phyloP scores from a whole-genome alignment of 1,140 invertebrate species.

The Drosophila dunni region DNA sequence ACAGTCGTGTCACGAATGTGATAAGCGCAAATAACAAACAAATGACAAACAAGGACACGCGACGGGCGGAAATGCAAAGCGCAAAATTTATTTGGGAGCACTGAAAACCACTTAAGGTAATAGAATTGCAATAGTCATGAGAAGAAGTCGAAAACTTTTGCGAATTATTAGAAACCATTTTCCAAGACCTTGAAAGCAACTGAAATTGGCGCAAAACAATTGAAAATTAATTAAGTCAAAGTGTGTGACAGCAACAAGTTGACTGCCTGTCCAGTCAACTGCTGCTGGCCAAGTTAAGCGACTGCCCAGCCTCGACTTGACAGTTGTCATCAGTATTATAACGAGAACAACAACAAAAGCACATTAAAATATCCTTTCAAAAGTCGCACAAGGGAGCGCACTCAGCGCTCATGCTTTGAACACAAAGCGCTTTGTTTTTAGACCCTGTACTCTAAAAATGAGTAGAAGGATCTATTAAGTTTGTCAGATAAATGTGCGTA shows the following conservation, averaged over 20 bases:
- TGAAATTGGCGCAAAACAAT: constrained; percentile 50
- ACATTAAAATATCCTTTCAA: constrained; percentile 47
- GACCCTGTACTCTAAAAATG: too few relatives aligned
- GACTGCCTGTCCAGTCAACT: background rate
- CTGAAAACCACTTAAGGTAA: constrained; percentile 62
- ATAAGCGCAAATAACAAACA: constrained; percentile 17
- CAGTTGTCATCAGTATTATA: constrained; percentile 30
- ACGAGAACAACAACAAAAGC: constrained; percentile 27
- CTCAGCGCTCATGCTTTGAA: constrained; percentile 4
- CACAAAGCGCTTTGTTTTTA: constrained; percentile 58
- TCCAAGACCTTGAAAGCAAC: constrained; percentile 5
- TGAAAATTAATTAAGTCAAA: constrained; percentile 73
- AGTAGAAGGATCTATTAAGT: too few relatives aligned
- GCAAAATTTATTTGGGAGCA: constrained; percentile 37
- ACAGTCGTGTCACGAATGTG: constrained; percentile 6
- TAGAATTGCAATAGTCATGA: constrained; percentile 37
- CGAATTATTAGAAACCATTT: background rate
- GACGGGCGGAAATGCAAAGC: background rate
- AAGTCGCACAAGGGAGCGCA: background rate
- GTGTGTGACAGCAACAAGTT: constrained; percentile 38
- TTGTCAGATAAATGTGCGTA: too few relatives aligned
- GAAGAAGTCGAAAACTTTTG: constrained; percentile 21
- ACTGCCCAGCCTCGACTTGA: constrained; percentile 5
- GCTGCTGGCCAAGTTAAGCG: constrained; percentile 32
- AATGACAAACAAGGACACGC: constrained; percentile 27